Base-by-base conservation (phyloP, 92 coral and sea anemone genomes). In the Parazoanthus darwini region DNA sequence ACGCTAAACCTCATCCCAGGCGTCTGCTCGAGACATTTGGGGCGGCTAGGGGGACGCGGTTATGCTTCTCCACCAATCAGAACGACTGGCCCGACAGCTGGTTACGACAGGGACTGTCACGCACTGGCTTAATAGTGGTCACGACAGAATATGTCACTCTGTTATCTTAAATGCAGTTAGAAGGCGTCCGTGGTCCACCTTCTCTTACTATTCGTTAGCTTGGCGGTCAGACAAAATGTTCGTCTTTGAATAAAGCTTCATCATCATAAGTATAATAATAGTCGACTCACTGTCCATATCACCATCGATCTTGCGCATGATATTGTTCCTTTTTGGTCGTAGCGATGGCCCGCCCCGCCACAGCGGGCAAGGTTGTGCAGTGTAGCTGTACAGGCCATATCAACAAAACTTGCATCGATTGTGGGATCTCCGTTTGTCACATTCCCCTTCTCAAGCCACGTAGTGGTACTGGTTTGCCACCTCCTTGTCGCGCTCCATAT, bases 401-500 rank as follows among this genome's bases (percentile, higher is more conserved):
- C 46, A 58, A 80, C 59, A 58, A 80, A 80, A 56, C 85, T 33
- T 43, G 46, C 73, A 56, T 22, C 35, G 85, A 15, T 36, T 11
- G 56, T 5, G 8, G 68, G 56, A n/a, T 56, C 46, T 5, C 36
- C 65, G 16, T 18, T 72, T 33, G 43, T 72, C 67, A 26, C 38
- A 46, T 35, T 46, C 46, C 16, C 35, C 35, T 9, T 46, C 15
- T 92, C 91, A 97, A 85, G 99, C 99, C 22, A 97, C 96, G 81
- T 97, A 97, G 81, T 95, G 98, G 86, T 97, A 97, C 92, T 97
- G 99, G 90, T 97, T 97, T 26, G 98, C 94, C 48, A 91, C 90
- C 82, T 97, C 99, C 81, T 95, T 97, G 92, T 97, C 99, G 37
- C 99, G 91, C 85, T 97, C 99, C 98, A 97, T 94, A 92, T 97